A percentile compares a stretch with the other conserved stretches of the same genome.
phyloP scores from a whole-genome alignment of 2,113 vertebrate genomes.

The Sisor rabdophorus region DNA sequence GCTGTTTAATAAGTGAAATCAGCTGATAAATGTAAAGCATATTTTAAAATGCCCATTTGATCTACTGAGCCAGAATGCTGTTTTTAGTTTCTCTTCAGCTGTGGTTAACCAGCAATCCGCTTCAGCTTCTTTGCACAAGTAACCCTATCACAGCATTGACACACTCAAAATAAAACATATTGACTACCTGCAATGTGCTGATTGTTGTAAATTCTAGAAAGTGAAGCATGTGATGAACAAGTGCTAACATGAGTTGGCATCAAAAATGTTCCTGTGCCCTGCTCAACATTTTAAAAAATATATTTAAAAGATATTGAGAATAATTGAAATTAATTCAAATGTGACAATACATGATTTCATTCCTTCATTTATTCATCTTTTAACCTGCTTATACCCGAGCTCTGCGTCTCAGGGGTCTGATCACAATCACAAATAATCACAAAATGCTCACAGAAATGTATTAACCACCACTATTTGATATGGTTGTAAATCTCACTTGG shows the following conservation, averaged over 20 bases:
- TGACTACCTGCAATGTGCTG: background rate
- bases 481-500: too few relatives aligned
- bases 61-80: conserved; percentile 2
- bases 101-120: background rate
- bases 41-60: conserved; percentile 13
- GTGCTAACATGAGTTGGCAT: background rate
- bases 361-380: too few relatives aligned
- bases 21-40: conserved; percentile 15
- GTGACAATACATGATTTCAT: too few relatives aligned
- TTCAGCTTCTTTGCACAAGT: background rate
- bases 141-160: background rate
- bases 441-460: too few relatives aligned
- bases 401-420: too few relatives aligned
- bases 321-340: too few relatives aligned
- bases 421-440: too few relatives aligned
- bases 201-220: background rate
- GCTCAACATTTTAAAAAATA: too few relatives aligned
- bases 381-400: too few relatives aligned
- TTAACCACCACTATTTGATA: too few relatives aligned
- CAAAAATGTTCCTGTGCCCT: too few relatives aligned
- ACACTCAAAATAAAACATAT: conserved; percentile 9
- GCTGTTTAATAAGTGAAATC: conserved; percentile 48
- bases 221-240: conserved; percentile 6
- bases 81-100: conserved; percentile 6
- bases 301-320: too few relatives aligned